phyloP scores from a whole-genome alignment of 2,113 vertebrate species.

The Tychaedon coryphoeus region DNA sequence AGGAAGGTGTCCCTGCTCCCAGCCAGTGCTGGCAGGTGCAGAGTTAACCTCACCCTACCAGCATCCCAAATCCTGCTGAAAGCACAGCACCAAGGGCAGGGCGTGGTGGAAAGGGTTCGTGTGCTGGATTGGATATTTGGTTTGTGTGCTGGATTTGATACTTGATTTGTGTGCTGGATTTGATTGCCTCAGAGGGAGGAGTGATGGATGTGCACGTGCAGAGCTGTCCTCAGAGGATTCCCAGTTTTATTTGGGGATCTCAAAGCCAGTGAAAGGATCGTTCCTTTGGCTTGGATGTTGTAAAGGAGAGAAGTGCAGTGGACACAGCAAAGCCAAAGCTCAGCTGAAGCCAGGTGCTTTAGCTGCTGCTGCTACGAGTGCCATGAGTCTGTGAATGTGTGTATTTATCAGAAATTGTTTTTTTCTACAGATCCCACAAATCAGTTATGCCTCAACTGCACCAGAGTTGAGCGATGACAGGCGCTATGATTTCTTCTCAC shows the following conservation, averaged over 20 bases:
- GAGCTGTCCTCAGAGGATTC: not conserved
- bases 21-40: rapidly evolving
- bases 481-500: slow-evolving; percentile 98
- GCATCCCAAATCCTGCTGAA: not conserved
- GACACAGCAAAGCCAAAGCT: not conserved
- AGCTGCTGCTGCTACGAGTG: slow-evolving; percentile 16
- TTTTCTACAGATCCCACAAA: slow-evolving; percentile 91
- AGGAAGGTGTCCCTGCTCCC: not conserved
- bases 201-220: not conserved
- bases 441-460: slow-evolving; percentile 97
- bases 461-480: slow-evolving; percentile 96
- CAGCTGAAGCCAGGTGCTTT: not conserved
- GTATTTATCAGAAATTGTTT: slow-evolving; percentile 63
- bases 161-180: not conserved
- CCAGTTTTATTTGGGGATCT: not conserved
- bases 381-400: slow-evolving; percentile 37
- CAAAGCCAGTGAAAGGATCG: not conserved
- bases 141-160: too few species aligned
- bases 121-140: not conserved
- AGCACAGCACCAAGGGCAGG: not conserved
- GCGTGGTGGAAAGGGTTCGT: not conserved
- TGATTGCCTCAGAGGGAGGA: not conserved
- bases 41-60: rapidly evolving
- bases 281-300: not conserved
- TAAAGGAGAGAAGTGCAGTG: not conserved